Base-by-base conservation (phyloP, 1,140 invertebrate genomes). In the Liolophura sinensis region DNA sequence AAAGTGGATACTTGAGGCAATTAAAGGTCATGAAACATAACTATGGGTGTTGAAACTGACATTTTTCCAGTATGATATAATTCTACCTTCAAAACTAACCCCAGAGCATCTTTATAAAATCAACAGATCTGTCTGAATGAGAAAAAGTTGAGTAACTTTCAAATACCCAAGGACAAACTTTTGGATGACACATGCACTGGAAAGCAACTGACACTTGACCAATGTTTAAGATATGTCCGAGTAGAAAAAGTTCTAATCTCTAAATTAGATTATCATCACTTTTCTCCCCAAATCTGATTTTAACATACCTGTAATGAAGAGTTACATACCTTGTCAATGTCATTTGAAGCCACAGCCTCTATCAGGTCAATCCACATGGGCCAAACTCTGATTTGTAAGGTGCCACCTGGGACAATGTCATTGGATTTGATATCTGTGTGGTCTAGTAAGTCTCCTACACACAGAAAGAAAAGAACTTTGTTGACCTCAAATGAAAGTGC, bases 371-470 rank as follows among this genome's bases (percentile, higher is more conserved):
- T 72, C 78, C 81, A 84, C 71, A 77, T 79, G 7, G 74, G 73
- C 80, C 82, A 83, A 4, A 84, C 78, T 56, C 71, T 66, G 58
- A 84, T 62, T 51, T 76, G 69, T 20, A 84, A 59, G 25, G 75
- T 78, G 47, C 75, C 74, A 56, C 78, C 77, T 27, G 81, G 73
- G 16, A 84, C 81, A 70, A 84, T 82, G 62, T 83, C 81, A 76
- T 79, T 81, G 55, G 62, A 67, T 51, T 69, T 66, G 1, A 84
- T 70, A 63, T 78, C 78, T 25, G 72, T 74, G 46, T 75, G 62
- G 59, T 84, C 78, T 20, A 76, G 68, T 55, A 84, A 64, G 55
- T 84, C 82, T 63, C 80, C 82, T 84, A 57, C 27, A 73, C 70
- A 22, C 59, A 20, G n/a, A 25, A 59, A 50, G 27, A 66, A 62